Percentiles rank a stretch among this genome's conserved stretches.
These are phyloP conservation scores for Nysson spinosus DNA, from an alignment of 2,888 invertebrate genomes.

Conservation along the genomic window DNA sequence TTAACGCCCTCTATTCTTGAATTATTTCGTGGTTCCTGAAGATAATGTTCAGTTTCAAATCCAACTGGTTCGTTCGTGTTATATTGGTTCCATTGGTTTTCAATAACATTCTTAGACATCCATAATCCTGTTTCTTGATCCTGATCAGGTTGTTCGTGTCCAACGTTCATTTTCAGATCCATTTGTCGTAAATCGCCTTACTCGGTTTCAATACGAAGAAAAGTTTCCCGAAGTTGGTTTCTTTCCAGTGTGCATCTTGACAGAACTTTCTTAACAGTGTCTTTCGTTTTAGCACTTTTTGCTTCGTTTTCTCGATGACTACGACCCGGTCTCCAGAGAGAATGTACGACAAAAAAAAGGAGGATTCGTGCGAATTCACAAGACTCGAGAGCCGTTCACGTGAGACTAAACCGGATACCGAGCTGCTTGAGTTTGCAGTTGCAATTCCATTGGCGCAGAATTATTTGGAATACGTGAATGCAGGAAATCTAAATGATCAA, in stretches of 20 bases:
- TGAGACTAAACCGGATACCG: conserved; percentile 70
- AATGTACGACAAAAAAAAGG: conserved; percentile 53
- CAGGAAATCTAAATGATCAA: conserved; percentile 9
- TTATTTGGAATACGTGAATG: neutral
- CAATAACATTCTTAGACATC: no score
- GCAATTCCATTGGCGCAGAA: conserved; percentile 62
- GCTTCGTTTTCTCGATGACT: conserved; percentile 41
- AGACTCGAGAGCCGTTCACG: conserved; percentile 64
- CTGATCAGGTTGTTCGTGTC: neutral
- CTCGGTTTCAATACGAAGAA: neutral
- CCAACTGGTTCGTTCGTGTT: no score
- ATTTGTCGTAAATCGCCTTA: neutral
- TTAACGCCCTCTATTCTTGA: no score
- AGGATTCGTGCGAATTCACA: conserved; percentile 63
- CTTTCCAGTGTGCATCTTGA: neutral
- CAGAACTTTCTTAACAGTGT: conserved; percentile 6
- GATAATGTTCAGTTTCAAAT: no score
- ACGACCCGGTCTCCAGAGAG: conserved; percentile 37
- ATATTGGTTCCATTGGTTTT: no score
- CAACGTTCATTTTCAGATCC: neutral
- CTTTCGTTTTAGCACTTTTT: conserved; percentile 13
- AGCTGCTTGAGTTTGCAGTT: conserved; percentile 64
- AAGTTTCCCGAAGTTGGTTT: neutral
- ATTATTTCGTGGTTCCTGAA: no score
- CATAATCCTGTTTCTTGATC: neutral